A percentile compares a stretch with the other conserved stretches of the same genome.
Evolutionary conservation across 2,888 invertebrate genomes (phyloP).

Genomic region (Eueremaeus valkanovi): DNA sequence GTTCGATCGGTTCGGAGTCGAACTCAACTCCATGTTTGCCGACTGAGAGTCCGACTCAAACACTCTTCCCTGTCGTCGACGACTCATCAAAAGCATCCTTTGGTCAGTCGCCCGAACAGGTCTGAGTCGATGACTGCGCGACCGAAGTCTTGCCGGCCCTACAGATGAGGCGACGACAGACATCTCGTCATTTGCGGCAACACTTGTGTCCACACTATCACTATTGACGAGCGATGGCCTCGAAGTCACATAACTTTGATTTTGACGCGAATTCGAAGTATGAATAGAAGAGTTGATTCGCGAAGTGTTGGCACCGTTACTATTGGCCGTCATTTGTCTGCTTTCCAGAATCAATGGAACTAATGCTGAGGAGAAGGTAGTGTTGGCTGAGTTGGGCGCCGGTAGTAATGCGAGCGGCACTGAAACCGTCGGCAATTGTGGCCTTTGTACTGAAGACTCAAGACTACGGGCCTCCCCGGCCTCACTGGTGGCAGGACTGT

Average conservation of each 20-base stretch:
- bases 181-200: constrained; percentile 32
- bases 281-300: no score
- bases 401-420: constrained; percentile 45
- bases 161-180: constrained; percentile 43
- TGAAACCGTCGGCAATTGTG: constrained; percentile 46
- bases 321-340: neutral
- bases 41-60: neutral
- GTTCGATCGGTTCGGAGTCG: constrained; percentile 49
- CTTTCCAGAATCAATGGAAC: constrained; percentile 25
- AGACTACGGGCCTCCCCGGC: constrained; percentile 21
- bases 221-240: neutral
- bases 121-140: constrained; percentile 42
- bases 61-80: constrained; percentile 41
- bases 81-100: constrained; percentile 41
- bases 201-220: neutral
- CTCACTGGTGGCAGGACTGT: constrained; percentile 30
- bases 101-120: constrained; percentile 42
- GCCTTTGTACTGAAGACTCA: constrained; percentile 39
- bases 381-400: constrained; percentile 33
- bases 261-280: constrained; percentile 5
- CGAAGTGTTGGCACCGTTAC: no score
- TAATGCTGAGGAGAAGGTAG: constrained; percentile 13
- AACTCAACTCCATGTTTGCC: neutral
- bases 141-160: constrained; percentile 41
- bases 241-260: neutral